These are phyloP conservation scores for Dolichotis patagonum DNA, from an alignment of 2,113 vertebrate genomes.

Conservation along the genomic window DNA sequence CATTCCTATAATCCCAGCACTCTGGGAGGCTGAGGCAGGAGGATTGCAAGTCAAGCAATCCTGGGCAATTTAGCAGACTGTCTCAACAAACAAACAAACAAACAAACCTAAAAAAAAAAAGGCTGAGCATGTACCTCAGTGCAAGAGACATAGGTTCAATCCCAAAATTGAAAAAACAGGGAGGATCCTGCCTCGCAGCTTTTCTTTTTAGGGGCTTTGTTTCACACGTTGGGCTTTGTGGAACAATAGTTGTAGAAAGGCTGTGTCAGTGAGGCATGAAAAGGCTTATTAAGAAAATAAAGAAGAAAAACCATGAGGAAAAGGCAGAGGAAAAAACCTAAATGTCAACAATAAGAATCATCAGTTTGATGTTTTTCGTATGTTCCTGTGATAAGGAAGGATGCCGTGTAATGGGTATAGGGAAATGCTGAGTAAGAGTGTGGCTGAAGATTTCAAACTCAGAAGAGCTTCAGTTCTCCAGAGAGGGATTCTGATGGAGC, in stretches of 20 bases:
- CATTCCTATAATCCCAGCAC: not conserved
- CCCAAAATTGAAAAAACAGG: not conserved
- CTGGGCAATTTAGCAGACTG: no score
- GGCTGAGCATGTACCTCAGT: not conserved
- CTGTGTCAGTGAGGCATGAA: not conserved
- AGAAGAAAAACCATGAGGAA: not conserved
- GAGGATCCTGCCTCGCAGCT: not conserved
- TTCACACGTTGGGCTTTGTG: not conserved
- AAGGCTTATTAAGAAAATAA: not conserved
- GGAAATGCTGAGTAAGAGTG: not conserved
- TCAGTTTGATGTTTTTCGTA: not conserved
- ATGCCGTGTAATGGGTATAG: not conserved
- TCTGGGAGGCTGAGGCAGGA: no score
- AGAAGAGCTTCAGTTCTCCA: not conserved
- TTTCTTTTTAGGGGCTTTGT: not conserved
- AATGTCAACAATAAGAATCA: not conserved
- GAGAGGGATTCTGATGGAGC: not conserved
- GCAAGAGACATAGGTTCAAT: not conserved
- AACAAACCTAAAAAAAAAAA: no score
- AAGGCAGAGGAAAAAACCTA: not conserved
- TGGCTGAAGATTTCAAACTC: slow-evolving; percentile 24
- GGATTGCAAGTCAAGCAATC: no score
- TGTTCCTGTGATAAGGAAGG: not conserved
- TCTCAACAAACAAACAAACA: no score
- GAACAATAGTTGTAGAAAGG: not conserved